Conservation (phyloP, 2,797 vertebrate genomes). For the Hoplostethus mediterraneus region DNA sequence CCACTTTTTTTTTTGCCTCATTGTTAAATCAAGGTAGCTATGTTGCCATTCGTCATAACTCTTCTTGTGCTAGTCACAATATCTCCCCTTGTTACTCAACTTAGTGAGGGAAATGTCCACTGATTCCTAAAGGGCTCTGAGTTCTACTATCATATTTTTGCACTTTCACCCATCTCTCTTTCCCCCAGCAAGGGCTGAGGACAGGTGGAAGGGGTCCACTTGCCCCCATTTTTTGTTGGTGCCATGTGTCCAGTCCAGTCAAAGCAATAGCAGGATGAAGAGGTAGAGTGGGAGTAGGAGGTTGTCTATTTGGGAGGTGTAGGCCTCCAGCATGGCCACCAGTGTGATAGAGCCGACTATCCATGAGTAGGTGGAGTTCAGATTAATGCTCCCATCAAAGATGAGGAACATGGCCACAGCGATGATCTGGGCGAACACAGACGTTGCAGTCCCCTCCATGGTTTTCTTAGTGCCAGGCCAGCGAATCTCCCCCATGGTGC, state of each 20-base stretch:
- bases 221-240: slow-evolving; percentile 9
- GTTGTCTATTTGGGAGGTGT: slow-evolving; percentile 97
- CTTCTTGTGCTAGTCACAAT: slow-evolving; percentile 37
- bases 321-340: slow-evolving; percentile 95
- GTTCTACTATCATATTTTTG: neutral
- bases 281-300: slow-evolving; percentile 96
- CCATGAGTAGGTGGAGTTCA: slow-evolving; percentile 95
- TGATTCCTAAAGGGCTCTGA: slow-evolving; percentile 31
- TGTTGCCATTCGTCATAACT: neutral
- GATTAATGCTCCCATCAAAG: slow-evolving; percentile 91
- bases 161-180: neutral
- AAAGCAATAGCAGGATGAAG: slow-evolving; percentile 93
- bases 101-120: neutral
- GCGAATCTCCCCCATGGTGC: slow-evolving; percentile 93
- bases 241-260: slow-evolving; percentile 51
- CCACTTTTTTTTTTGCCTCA: slow-evolving; percentile 12
- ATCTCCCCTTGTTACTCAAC: neutral
- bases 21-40: slow-evolving; percentile 8
- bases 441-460: slow-evolving; percentile 94
- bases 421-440: slow-evolving; percentile 96
- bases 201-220: neutral
- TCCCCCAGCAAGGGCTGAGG: neutral
- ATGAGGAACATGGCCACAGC: slow-evolving; percentile 95
- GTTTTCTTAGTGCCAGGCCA: slow-evolving; percentile 99
- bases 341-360: slow-evolving; percentile 92